These are phyloP conservation scores for Drosophila truncata DNA, from an alignment of 1,140 invertebrate genomes.

Conservation along the genomic window DNA sequence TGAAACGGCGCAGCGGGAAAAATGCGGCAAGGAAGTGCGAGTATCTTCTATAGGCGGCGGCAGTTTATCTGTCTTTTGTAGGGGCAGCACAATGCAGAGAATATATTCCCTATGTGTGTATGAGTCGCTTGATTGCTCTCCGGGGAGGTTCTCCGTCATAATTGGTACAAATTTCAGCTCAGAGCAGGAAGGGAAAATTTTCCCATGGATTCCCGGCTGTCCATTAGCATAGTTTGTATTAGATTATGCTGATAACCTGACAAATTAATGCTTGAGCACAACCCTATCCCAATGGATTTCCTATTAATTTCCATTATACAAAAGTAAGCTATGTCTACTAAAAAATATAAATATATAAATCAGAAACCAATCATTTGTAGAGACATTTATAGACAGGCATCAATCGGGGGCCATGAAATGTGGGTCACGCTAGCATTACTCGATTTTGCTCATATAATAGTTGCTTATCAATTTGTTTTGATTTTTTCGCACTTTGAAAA, in stretches of 20 bases:
- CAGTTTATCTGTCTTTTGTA: constrained; percentile 47
- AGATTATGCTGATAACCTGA: constrained; percentile 40
- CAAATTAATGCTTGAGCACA: constrained; percentile 16
- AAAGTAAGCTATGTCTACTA: background rate
- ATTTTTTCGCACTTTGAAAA: constrained; percentile 36
- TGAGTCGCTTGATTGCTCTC: constrained; percentile 64
- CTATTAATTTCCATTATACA: background rate
- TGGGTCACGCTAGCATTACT: constrained; percentile 24
- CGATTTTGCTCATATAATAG: constrained; percentile 15
- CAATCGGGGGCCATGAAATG: constrained; percentile 2
- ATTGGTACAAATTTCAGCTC: constrained; percentile 66
- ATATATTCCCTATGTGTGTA: constrained; percentile 7
- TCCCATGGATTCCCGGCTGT: constrained; percentile 29
- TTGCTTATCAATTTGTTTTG: constrained; percentile 40
- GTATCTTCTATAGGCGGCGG: constrained; percentile 34
- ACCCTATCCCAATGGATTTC: constrained; percentile 24
- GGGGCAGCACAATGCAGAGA: constrained; percentile 28
- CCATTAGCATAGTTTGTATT: constrained; percentile 43
- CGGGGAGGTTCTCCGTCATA: constrained; percentile 62
- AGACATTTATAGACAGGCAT: constrained; percentile 6
- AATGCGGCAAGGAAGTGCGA: constrained; percentile 42
- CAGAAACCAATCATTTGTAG: background rate
- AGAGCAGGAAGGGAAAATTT: constrained; percentile 28
- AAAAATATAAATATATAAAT: constrained; percentile 6
- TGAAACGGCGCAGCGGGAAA: background rate